Evolutionary conservation across 2,888 invertebrate genomes (phyloP).

Genomic region (Trachelus troglodyta): DNA sequence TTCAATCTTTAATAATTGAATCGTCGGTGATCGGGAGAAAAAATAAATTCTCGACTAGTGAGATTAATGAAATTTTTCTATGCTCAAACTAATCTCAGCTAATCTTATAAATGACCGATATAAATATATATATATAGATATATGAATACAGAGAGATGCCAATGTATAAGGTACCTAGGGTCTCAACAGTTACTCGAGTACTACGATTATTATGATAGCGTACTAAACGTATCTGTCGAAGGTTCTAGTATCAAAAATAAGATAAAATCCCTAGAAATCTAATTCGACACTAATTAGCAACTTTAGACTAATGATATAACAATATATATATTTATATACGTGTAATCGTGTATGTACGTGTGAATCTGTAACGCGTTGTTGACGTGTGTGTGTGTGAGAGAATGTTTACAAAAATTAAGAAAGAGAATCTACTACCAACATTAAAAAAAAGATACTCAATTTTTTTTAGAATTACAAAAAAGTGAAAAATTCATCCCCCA

Average conservation of each 20-base stretch:
- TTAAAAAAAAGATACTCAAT: too few relatives aligned
- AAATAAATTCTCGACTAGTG: background rate
- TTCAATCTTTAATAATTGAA: background rate
- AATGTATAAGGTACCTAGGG: slow-evolving; percentile 13
- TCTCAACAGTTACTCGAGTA: slow-evolving; percentile 45
- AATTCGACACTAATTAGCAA: slow-evolving; percentile 44
- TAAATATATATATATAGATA: background rate
- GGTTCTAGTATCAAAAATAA: slow-evolving; percentile 36
- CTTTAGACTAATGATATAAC: slow-evolving; percentile 11
- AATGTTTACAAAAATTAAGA: background rate
- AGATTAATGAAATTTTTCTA: background rate
- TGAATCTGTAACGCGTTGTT: background rate
- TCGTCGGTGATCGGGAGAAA: background rate
- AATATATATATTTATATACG: background rate
- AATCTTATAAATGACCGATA: background rate
- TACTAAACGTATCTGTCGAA: slow-evolving; percentile 46
- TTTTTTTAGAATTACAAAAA: too few relatives aligned
- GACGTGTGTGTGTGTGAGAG: too few relatives aligned
- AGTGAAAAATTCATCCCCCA: too few relatives aligned
- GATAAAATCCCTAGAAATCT: slow-evolving; percentile 32
- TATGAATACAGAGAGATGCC: background rate
- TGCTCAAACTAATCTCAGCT: background rate
- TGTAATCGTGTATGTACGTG: background rate
- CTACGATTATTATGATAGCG: slow-evolving; percentile 37
- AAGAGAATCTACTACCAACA: background rate